Percentiles rank a stretch among this genome's conserved stretches.
Evolutionary conservation across 2,113 vertebrate genomes (phyloP).

Genomic region (Meleagris gallopavo): DNA sequence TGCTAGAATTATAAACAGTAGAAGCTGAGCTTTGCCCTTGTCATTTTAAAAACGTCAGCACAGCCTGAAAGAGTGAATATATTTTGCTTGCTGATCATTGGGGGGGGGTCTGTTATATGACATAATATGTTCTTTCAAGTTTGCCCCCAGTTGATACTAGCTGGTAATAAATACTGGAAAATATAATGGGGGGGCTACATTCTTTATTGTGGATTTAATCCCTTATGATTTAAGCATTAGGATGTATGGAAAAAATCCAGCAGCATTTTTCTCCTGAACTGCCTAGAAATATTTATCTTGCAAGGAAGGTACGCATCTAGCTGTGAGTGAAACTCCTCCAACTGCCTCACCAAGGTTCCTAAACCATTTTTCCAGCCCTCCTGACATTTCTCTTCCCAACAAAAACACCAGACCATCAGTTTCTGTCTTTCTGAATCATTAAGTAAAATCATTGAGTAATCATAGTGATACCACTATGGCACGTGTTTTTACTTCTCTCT

Average conservation of each 20-base stretch:
- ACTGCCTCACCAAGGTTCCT: not conserved
- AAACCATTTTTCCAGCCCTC: not conserved
- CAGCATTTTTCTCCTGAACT: not conserved
- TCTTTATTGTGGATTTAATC: constrained; percentile 33
- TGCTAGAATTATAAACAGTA: constrained; percentile 55
- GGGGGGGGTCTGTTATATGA: constrained; percentile 38
- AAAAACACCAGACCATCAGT: not conserved
- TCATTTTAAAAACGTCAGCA: constrained; percentile 60
- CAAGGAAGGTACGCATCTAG: fast-evolving
- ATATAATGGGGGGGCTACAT: not conserved
- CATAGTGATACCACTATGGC: not conserved
- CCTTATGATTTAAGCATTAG: not conserved
- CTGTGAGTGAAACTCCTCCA: not conserved
- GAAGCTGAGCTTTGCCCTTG: constrained; percentile 59
- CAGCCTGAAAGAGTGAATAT: constrained; percentile 27
- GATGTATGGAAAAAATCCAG: not conserved
- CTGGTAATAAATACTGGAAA: constrained; percentile 28
- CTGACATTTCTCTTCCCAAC: constrained; percentile 8
- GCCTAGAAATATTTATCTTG: not conserved
- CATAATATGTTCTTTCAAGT: constrained; percentile 37
- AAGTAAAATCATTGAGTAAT: constrained; percentile 17
- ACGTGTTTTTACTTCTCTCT: not conserved
- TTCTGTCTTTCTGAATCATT: constrained; percentile 22
- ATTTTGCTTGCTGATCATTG: constrained; percentile 35
- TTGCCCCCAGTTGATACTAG: constrained; percentile 25